Base-by-base conservation (phyloP, 2,888 invertebrate species). In the Drosophila nigricruria region DNA sequence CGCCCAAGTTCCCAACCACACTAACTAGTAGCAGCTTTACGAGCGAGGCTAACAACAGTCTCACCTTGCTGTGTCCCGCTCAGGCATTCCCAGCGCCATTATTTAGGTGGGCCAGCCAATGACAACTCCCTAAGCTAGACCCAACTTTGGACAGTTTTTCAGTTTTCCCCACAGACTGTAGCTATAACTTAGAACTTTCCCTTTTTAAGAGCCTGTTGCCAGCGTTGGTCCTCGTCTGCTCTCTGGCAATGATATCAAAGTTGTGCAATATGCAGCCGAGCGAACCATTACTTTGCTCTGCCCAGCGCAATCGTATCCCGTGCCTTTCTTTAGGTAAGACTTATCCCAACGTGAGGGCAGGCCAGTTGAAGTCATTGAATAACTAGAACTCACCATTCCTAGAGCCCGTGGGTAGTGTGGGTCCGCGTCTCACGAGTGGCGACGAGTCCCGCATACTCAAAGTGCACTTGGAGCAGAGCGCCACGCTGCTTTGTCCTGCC, bases 271-370 rank as follows among this genome's bases (percentile, higher is more conserved):
- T 36, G 67, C 82, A 9, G 59, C 75, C 9, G 70, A 68, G 72
- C 90, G 93, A 73, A 93, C 93, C 87, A 93, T 95, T 82, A 95
- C 95, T 64, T 90, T 96, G 77, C 93, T 96, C 76, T 96, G 96
- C 91, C 94, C 96, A 49, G 96, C 96, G 82, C 96, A 96, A 93
- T 95, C 95, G 76, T 96, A 94, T 92, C 96, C 96, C 65, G 94
- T 96, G 83, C 95, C 96, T 63, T 93, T 94, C 91, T 95, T 94
- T 94, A 95, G 96, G 96, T 96, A 95, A 94, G 95, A 52, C 82
- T 95, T 96, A 83, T 86, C 80, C 82, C 82, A 82, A 74, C 70
- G 49, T 18, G 27, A 45, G 65, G 65, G 67, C 57, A 64, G 38
- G 0, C 5, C 10, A 14, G 16, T 14, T 10, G 1, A 1, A 36